Conservation (phyloP, 2,888 invertebrate genomes). For the Labia minor region DNA sequence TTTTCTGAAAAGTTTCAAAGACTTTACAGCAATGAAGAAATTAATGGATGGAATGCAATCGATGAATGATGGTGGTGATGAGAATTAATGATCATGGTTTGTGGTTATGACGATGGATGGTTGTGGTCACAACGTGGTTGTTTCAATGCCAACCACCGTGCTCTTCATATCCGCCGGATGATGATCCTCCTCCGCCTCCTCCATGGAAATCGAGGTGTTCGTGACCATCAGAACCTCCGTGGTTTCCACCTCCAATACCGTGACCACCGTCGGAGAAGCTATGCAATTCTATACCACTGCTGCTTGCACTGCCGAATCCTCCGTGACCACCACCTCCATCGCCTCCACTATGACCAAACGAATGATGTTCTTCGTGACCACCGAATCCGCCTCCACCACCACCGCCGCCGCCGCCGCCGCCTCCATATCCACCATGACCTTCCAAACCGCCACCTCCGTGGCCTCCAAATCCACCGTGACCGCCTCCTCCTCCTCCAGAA, state of each 20-base stretch:
- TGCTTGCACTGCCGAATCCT: slow-evolving; percentile 18
- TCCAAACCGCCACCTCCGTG: slow-evolving; percentile 22
- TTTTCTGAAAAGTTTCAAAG: background rate
- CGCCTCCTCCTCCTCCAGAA: slow-evolving; percentile 49
- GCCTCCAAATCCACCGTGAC: slow-evolving; percentile 18
- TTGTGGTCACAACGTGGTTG: too few relatives aligned
- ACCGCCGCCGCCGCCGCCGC: slow-evolving; percentile 26
- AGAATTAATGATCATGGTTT: background rate
- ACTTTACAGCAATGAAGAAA: background rate
- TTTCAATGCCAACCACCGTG: slow-evolving; percentile 5
- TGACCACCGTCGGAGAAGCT: slow-evolving; percentile 17
- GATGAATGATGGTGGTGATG: background rate
- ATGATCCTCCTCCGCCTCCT: slow-evolving; percentile 14
- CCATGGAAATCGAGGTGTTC: slow-evolving; percentile 8
- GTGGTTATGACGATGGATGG: background rate
- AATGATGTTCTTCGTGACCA: slow-evolving; percentile 22
- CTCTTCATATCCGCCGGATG: slow-evolving; percentile 17
- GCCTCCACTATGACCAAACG: slow-evolving; percentile 21
- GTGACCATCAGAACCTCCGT: slow-evolving; percentile 38
- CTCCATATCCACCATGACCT: slow-evolving; percentile 21
- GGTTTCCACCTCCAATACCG: slow-evolving; percentile 35
- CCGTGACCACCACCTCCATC: slow-evolving; percentile 20
- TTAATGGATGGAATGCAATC: background rate
- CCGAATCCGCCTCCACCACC: slow-evolving; percentile 22
- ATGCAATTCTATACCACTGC: background rate